Conservation (phyloP, 2,113 vertebrate genomes). For the Andinoacara biseriatus region DNA sequence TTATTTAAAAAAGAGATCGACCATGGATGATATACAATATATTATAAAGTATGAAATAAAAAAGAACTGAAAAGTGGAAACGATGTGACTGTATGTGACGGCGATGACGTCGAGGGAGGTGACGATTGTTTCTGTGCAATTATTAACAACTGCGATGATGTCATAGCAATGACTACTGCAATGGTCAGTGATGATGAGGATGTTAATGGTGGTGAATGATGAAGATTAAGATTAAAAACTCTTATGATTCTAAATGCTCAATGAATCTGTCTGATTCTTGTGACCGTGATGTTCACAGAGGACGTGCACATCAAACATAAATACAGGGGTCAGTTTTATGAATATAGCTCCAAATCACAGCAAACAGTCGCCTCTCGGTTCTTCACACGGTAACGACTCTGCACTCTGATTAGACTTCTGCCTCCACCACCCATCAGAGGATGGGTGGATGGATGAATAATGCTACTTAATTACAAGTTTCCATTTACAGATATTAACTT, state of each 20-base stretch:
- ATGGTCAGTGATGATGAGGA: conserved; percentile 15
- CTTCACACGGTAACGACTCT: too few species aligned
- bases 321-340: not conserved
- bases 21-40: conserved; percentile 68
- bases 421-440: too few species aligned
- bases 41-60: conserved; percentile 64
- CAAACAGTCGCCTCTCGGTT: too few species aligned
- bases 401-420: too few species aligned
- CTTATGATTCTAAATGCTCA: conserved; percentile 49
- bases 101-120: conserved; percentile 23
- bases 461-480: too few species aligned
- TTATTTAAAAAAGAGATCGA: conserved; percentile 69
- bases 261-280: conserved; percentile 3
- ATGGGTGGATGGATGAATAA: too few species aligned
- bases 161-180: conserved; percentile 8
- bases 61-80: conserved; percentile 50
- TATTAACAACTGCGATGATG: conserved; percentile 37
- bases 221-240: conserved; percentile 68
- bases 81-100: conserved; percentile 56
- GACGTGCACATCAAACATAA: not conserved
- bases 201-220: conserved; percentile 51
- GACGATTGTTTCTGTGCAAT: conserved; percentile 43
- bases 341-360: too few species aligned
- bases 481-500: too few species aligned
- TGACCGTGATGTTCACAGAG: not conserved